Evolutionary conservation across 92 coral and sea anemone genomes (phyloP), one percentile per base, ranked within the genome.

Genomic region (Blastomussa wellsi): DNA sequence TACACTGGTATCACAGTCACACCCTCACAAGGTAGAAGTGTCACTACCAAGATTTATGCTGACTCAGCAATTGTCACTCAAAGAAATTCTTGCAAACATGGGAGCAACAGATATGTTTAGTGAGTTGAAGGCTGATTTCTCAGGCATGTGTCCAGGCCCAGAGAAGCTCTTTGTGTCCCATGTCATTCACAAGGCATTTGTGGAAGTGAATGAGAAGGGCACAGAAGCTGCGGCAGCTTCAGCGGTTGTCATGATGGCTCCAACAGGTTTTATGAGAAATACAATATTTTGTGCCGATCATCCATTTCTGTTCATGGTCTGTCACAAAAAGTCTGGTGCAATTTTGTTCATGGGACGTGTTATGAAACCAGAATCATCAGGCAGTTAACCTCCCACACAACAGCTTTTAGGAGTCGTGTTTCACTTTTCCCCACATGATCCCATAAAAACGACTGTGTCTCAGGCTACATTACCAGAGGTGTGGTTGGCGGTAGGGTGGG

Each of bases 201-300:
- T 95, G 60, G 98, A 95, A 67, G 98, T 95, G 9, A 92, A 92
- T 66, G 95, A 95, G 74, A 88, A 95, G 72, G 98, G 98, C 16
- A 95, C 98, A 38, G 98, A 95, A 71, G 98, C 98, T 19, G 97
- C 98, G 1, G 98, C 98, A 38, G 98, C 98, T 1, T 90, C 95
- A 1, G 98, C 90, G 0, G 92, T 82, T 42, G 91, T 88, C 31
- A 86, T 92, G 88, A 84, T 73, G 79, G 52, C 85, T 11, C 76
- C 83, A 36, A 83, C 72, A 77, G 79, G 57, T 17, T 14, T 71
- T 79, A 53, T 42, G 68, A 78, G 76, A 49, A 84, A 79, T 49
- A 82, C 86, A 70, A 67, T 76, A 35, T 96, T 96, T 74, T 77
- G 86, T 38, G 99, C 91, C 64, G 98, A 96, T 76, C 98, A 96